Evolutionary conservation across 2,888 invertebrate genomes (phyloP).

Genomic region (Aphodius granarius): DNA sequence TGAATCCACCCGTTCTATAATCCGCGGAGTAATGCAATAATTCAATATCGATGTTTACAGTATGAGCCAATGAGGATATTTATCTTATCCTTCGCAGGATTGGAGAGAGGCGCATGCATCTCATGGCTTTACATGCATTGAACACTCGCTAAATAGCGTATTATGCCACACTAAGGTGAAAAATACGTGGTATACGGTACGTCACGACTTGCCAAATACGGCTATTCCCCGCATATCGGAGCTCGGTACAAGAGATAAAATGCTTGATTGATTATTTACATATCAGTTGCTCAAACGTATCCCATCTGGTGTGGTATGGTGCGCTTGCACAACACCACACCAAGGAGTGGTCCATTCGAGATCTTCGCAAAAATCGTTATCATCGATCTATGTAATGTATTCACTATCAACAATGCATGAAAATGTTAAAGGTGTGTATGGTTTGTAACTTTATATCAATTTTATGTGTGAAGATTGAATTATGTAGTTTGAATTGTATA

Average conservation of each 20-base stretch:
- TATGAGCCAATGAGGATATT: neutral
- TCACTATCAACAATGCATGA: neutral
- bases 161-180: neutral
- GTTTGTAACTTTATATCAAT: too few species aligned
- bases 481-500: too few species aligned
- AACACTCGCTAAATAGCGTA: neutral
- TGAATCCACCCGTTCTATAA: neutral
- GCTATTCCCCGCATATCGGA: neutral
- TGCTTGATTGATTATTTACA: conserved; percentile 10
- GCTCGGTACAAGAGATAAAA: neutral
- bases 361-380: neutral
- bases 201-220: neutral
- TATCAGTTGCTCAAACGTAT: neutral
- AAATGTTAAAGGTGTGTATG: neutral
- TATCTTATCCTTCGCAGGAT: neutral
- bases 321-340: neutral
- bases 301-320: neutral
- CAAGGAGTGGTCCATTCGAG: neutral
- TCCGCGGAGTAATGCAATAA: neutral
- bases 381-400: neutral
- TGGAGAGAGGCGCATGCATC: neutral
- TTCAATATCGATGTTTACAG: neutral
- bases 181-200: neutral
- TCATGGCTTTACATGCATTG: neutral
- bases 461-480: too few species aligned